Conservation (phyloP, 1,140 invertebrate species). For the Calosoma granatense region DNA sequence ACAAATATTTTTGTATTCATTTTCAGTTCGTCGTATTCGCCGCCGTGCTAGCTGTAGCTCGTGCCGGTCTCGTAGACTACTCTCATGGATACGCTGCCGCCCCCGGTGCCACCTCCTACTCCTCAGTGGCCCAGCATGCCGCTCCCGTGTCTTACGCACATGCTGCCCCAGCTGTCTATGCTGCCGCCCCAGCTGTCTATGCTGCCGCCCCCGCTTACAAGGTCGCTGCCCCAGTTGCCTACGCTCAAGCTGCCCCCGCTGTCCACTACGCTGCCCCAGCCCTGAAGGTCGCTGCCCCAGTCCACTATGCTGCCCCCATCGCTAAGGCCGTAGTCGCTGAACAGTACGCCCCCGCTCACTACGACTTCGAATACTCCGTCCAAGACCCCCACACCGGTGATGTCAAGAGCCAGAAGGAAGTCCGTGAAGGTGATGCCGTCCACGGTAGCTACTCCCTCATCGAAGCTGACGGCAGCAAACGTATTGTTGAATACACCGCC, state of each 20-base stretch:
- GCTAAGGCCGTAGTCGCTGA: background rate
- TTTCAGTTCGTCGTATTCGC: constrained; percentile 37
- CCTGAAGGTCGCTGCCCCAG: constrained; percentile 16
- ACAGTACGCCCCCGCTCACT: constrained; percentile 1
- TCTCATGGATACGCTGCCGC: too few species aligned
- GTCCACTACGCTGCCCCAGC: constrained; percentile 17
- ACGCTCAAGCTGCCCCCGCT: constrained; percentile 19
- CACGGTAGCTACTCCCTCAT: constrained; percentile 31
- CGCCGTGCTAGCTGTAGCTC: constrained; percentile 34
- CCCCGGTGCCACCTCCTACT: constrained; percentile 15
- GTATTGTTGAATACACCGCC: constrained; percentile 30
- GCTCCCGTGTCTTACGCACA: constrained; percentile 19
- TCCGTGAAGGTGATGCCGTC: constrained; percentile 21
- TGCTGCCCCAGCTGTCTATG: background rate
- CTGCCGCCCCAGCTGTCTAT: background rate
- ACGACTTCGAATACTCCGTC: background rate
- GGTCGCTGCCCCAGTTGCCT: constrained; percentile 20
- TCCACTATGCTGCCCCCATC: constrained; percentile 11
- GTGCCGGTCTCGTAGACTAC: too few species aligned
- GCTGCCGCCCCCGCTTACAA: too few species aligned
- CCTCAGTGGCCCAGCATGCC: constrained; percentile 22
- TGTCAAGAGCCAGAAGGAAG: constrained; percentile 11
- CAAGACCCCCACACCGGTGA: background rate
- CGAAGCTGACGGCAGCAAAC: constrained; percentile 40
- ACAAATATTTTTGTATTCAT: too few species aligned